Evolutionary conservation across 1,140 invertebrate genomes (phyloP).

Genomic region (Aphaenogaster rudis): DNA sequence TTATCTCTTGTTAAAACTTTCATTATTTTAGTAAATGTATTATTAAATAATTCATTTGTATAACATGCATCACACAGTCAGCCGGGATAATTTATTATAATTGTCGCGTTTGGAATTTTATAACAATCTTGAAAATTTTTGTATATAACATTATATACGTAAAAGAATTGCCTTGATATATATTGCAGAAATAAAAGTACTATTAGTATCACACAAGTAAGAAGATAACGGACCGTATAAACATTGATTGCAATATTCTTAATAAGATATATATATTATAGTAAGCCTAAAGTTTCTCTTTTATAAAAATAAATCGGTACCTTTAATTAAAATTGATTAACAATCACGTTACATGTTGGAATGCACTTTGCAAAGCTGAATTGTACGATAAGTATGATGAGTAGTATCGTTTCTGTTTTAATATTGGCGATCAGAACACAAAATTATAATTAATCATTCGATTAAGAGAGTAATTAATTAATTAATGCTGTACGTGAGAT

Average conservation of each 20-base stretch:
- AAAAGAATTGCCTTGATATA: slow-evolving; percentile 11
- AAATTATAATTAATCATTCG: slow-evolving; percentile 72
- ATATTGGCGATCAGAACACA: slow-evolving; percentile 76
- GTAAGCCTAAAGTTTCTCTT: slow-evolving; percentile 43
- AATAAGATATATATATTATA: slow-evolving; percentile 52
- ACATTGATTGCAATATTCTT: slow-evolving; percentile 36
- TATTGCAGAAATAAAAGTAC: slow-evolving; percentile 31
- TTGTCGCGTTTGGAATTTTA: background rate
- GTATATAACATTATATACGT: background rate
- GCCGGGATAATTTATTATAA: slow-evolving; percentile 24
- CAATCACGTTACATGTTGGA: slow-evolving; percentile 37
- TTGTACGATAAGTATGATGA: slow-evolving; percentile 73
- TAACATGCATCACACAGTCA: slow-evolving; percentile 57
- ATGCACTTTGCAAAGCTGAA: slow-evolving; percentile 70
- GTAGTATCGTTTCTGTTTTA: slow-evolving; percentile 77
- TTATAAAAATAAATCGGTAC: slow-evolving; percentile 56
- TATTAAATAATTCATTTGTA: slow-evolving; percentile 18
- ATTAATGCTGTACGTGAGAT: slow-evolving; percentile 82
- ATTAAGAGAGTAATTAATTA: slow-evolving; percentile 76
- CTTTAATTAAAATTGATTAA: slow-evolving; percentile 55
- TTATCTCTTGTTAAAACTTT: slow-evolving; percentile 30
- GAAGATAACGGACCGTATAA: slow-evolving; percentile 33
- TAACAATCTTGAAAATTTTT: slow-evolving; percentile 7
- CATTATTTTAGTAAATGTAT: slow-evolving; percentile 37
- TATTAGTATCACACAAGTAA: slow-evolving; percentile 62